phyloP scores from a whole-genome alignment of 2,113 vertebrate genomes.

The Peromyscus maniculatus region DNA sequence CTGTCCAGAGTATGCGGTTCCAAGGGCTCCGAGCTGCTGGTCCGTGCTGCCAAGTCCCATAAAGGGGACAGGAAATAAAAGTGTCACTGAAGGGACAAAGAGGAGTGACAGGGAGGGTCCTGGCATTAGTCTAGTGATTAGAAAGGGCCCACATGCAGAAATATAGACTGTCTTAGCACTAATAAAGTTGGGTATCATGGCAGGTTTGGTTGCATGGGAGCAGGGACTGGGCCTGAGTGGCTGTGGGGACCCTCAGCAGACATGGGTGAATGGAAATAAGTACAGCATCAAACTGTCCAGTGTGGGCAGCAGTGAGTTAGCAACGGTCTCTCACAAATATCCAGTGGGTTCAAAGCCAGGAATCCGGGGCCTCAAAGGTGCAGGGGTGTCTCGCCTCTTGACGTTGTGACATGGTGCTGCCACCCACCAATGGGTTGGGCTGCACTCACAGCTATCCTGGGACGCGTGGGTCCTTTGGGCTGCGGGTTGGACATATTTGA shows the following conservation, averaged over 20 bases:
- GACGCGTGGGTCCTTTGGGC: background rate
- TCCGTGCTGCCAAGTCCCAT: background rate
- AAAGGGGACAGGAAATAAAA: background rate
- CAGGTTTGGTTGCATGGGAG: background rate
- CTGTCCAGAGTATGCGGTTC: background rate
- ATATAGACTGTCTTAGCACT: background rate
- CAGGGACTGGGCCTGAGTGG: background rate
- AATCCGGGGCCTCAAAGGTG: background rate
- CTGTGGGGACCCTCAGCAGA: background rate
- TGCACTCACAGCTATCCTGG: background rate
- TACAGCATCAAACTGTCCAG: background rate
- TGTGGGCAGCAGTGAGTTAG: background rate
- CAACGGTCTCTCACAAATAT: background rate
- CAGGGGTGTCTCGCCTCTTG: background rate
- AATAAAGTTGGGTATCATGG: background rate
- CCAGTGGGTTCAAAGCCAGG: background rate
- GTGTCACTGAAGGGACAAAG: background rate
- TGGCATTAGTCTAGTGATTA: background rate
- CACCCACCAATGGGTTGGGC: background rate
- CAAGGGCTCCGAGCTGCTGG: background rate
- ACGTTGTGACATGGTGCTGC: background rate
- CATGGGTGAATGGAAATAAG: background rate
- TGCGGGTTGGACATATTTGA: background rate
- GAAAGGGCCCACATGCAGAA: background rate
- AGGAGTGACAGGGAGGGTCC: background rate